These are phyloP conservation scores for Spodoptera frugiperda DNA, from an alignment of 1,140 invertebrate species.

Conservation along the genomic window DNA sequence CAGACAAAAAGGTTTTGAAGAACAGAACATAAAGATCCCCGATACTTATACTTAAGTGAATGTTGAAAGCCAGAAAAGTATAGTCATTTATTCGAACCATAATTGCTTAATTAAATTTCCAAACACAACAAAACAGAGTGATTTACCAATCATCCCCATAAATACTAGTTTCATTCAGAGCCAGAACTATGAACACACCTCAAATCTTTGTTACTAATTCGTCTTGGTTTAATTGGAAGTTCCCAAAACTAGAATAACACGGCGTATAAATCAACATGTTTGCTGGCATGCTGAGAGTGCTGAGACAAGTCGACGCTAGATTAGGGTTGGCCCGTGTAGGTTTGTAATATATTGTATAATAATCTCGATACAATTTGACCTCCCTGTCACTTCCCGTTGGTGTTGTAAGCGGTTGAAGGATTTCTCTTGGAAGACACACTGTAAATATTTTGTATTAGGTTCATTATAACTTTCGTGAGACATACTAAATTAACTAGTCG, in stretches of 20 bases:
- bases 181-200: constrained; percentile 21
- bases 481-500: too few relatives aligned
- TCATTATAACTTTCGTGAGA: too few relatives aligned
- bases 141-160: too few relatives aligned
- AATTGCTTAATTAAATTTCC: too few relatives aligned
- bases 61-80: too few relatives aligned
- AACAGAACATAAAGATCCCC: too few relatives aligned
- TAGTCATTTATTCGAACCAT: too few relatives aligned
- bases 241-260: constrained; percentile 45
- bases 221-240: constrained; percentile 46
- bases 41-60: too few relatives aligned
- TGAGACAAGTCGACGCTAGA: constrained; percentile 47
- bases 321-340: constrained; percentile 12
- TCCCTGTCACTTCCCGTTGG: constrained; percentile 30
- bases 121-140: too few relatives aligned
- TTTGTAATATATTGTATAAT: constrained; percentile 31
- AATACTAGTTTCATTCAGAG: constrained; percentile 14
- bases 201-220: constrained; percentile 41
- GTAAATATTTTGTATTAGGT: not conserved
- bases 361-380: constrained; percentile 29
- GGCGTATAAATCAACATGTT: constrained; percentile 45
- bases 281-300: constrained; percentile 36
- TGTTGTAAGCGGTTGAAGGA: constrained; percentile 7
- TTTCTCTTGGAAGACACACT: constrained; percentile 1
- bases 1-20: too few relatives aligned